Base-by-base conservation (phyloP, 2,888 invertebrate genomes). In the Metacarcinus magister region DNA sequence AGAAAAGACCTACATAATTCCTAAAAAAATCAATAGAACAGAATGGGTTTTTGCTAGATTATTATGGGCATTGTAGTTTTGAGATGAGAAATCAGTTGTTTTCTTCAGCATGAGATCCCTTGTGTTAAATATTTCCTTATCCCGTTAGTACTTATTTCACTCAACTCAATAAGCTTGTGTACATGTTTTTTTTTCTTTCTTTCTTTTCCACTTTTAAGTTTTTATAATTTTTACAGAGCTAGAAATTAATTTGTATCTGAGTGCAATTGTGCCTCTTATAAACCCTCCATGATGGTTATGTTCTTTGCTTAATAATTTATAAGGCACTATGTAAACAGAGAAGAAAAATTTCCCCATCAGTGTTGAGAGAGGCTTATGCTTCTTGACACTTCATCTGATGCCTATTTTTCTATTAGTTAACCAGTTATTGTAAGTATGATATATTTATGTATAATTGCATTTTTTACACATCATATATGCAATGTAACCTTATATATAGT, bases 401-500 rank as follows among this genome's bases (percentile, higher is more conserved):
- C 39, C 87, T 87, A 87, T 87, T 87, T 87, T 87, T 87, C 87
- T 39, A 87, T 87, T 87, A 39, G 87, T 87, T 87, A 7, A 39
- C 39, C 32, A 87, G 32, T 87, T 87, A 87, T 19, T 39, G 39
- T 87, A 87, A 87, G 87, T n/a, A n/a, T 87, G 39, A 87, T 87
- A 39, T 87, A 87, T 87, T 87, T 39, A 87, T 87, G 87, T 87
- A 87, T 39, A 87, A 87, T 75, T 87, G 87, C 28, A 87, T 87
- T 87, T 87, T 32, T 87, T 87, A 39, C 32, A 87, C 87, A 39
- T 87, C 39, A 39, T 87, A 87, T 87, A 32, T 87, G 87, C 87
- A 87, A 39, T 87, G 39, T 87, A 87, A 32, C 87, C 19, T 87
- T 87, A 87, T 39, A 32, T 87, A 39, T 32, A 87, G 87, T 39